A percentile compares a stretch with the other conserved stretches of the same genome.
phyloP scores from a whole-genome alignment of 2,113 vertebrate species.

The Cathartes aura region DNA sequence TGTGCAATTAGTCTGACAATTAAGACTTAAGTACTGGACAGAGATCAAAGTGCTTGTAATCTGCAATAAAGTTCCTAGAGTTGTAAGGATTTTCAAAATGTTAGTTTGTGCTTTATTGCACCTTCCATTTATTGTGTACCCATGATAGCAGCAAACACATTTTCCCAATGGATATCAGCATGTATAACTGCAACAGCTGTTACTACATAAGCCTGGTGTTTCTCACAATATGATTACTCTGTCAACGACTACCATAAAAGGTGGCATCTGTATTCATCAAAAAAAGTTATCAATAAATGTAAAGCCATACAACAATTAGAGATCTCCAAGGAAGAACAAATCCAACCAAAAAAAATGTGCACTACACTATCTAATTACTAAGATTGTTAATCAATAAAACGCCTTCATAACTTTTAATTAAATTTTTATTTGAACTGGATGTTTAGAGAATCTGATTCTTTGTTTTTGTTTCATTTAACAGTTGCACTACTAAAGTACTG shows the following conservation, averaged over 20 bases:
- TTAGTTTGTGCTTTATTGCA: slow-evolving; percentile 89
- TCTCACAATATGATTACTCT: slow-evolving; percentile 97
- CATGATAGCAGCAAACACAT: slow-evolving; percentile 89
- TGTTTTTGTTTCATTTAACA: slow-evolving; percentile 82
- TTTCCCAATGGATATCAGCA: slow-evolving; percentile 88
- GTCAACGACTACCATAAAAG: slow-evolving; percentile 89
- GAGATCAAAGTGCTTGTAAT: slow-evolving; percentile 93
- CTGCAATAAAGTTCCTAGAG: slow-evolving; percentile 95
- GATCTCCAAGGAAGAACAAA: slow-evolving; percentile 91
- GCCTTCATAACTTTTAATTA: slow-evolving; percentile 92
- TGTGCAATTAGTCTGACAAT: slow-evolving; percentile 98
- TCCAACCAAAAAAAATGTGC: slow-evolving; percentile 77
- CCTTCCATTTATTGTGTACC: slow-evolving; percentile 83
- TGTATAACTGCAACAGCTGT: slow-evolving; percentile 93
- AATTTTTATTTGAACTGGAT: slow-evolving; percentile 87
- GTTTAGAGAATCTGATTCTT: slow-evolving; percentile 81
- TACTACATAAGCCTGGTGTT: slow-evolving; percentile 90
- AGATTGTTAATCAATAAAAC: slow-evolving; percentile 94
- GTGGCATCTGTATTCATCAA: slow-evolving; percentile 96
- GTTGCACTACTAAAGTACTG: slow-evolving; percentile 77
- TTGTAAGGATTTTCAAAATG: slow-evolving; percentile 87
- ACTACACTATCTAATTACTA: slow-evolving; percentile 87
- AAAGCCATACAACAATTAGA: slow-evolving; percentile 87
- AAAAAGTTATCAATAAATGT: slow-evolving; percentile 94
- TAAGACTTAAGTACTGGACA: slow-evolving; percentile 96